Evolutionary conservation across 2,113 vertebrate species (phyloP), one percentile per base, ranked within the genome.

Genomic region (Notarius quadriscutis): DNA sequence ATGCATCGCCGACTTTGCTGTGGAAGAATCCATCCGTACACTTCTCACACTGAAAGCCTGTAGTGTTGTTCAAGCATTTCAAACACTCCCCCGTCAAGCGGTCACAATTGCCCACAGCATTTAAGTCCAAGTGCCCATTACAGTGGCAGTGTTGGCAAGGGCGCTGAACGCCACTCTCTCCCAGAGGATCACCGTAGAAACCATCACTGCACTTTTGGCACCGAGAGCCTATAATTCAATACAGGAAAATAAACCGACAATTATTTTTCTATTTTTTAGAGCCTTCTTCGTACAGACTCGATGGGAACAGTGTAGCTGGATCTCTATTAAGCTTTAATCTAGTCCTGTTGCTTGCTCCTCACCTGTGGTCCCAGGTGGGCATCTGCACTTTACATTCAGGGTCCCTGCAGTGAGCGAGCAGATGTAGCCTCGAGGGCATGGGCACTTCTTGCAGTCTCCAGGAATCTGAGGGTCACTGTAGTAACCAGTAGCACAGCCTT

Each of bases 161-260:
- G 57, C 25, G 91, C 62, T 22, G 90, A 2, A 91, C 85, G 0
- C 95, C 95, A 0, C 1, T 81, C 0, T 91, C 86, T 25, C 96
- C 95, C 0, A 81, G 90, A 0, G 97, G 97, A 77, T 96, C 95
- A 5, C 97, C 96, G 30, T 97, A 95, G 58, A 97, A 98, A 18
- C 98, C 98, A 0, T 97, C 95, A 0, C 92, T 95, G 91, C 98
- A 99, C 83, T 94, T 89, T 50, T 97, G 94, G 1, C 98, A 99
- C 83, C 55, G 93, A 87, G 90, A 57, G 4, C 98, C 98, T 99
- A 92, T 85, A 41, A 14, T 62, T 7, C 14, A 62, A 22, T 5
- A 41, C 5, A 60, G 75, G 22, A 22, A 65, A 55, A 41, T 60
- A 9, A 50, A 58, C 22, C 1, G 30, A 71, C 1, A 22, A 14